phyloP scores from a whole-genome alignment of 2,888 invertebrate species.

The Copidosoma aretas region DNA sequence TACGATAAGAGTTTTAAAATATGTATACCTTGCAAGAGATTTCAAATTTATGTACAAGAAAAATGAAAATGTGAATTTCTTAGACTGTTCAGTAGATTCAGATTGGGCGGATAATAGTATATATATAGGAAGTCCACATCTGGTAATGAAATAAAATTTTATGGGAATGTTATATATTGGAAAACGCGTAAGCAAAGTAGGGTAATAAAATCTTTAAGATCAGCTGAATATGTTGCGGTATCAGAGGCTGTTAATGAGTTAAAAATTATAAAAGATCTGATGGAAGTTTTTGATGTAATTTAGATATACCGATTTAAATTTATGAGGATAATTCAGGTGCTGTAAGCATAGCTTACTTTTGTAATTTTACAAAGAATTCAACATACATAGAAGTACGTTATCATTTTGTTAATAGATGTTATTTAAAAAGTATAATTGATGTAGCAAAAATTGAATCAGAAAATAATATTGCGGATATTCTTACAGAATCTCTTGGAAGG shows the following conservation, averaged over 20 bases:
- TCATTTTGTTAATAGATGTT: too few relatives aligned
- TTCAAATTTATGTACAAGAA: neutral
- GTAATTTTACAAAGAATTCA: too few relatives aligned
- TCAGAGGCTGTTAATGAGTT: neutral
- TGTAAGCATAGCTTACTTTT: neutral
- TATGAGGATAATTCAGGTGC: neutral
- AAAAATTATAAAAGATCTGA: neutral
- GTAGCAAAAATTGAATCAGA: too few relatives aligned
- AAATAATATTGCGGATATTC: too few relatives aligned
- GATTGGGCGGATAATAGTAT: slow-evolving; percentile 33
- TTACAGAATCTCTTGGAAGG: too few relatives aligned
- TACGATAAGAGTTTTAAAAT: slow-evolving; percentile 1
- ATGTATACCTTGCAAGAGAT: neutral
- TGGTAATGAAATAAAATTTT: slow-evolving; percentile 26
- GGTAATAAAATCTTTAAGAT: slow-evolving; percentile 15
- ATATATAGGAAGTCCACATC: slow-evolving; percentile 34
- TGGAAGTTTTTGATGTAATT: neutral
- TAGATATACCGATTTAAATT: neutral
- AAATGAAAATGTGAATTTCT: slow-evolving; percentile 1
- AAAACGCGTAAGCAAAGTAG: slow-evolving; percentile 24
- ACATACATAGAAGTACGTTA: too few relatives aligned
- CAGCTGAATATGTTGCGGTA: slow-evolving; percentile 1
- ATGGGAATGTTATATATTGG: slow-evolving; percentile 29
- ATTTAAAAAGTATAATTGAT: too few relatives aligned
- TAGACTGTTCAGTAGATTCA: slow-evolving; percentile 30